Conservation (phyloP, 2,113 vertebrate species). For the Peromyscus leucopus region DNA sequence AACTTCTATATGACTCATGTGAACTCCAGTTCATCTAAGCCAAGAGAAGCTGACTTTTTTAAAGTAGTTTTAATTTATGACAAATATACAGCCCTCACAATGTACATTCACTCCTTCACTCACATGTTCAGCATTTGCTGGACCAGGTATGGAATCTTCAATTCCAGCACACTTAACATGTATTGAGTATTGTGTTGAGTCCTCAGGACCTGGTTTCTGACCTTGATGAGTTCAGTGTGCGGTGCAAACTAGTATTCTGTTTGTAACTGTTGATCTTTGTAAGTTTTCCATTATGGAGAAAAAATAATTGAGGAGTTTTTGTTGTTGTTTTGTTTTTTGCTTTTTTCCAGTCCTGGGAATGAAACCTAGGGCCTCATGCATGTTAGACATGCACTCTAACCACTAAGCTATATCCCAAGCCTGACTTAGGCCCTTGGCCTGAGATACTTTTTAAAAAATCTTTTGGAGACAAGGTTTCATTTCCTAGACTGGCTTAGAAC, state of each 20-base stretch:
- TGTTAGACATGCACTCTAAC: not conserved
- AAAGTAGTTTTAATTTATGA: not conserved
- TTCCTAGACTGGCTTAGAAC: not conserved
- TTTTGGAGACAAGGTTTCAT: not conserved
- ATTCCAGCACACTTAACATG: not conserved
- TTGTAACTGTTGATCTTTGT: not conserved
- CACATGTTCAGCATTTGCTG: not conserved
- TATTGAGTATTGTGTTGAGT: not conserved
- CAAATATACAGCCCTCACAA: not conserved
- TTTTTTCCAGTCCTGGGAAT: not conserved
- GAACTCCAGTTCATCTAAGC: conserved; percentile 3
- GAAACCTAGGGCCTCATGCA: not conserved
- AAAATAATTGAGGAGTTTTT: not conserved
- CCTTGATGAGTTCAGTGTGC: not conserved
- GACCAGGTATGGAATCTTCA: not conserved
- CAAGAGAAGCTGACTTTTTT: conserved; percentile 38
- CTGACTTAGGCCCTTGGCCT: not conserved
- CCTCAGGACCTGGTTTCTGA: not conserved
- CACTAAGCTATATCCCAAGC: not conserved
- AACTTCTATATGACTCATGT: conserved; percentile 13
- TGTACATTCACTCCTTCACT: not conserved
- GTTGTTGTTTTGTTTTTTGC: not conserved
- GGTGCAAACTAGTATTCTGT: too few species aligned
- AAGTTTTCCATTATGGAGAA: not conserved
- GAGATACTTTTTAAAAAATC: not conserved